Conservation (phyloP, 1,140 invertebrate species). For the Mylabris phalerata region DNA sequence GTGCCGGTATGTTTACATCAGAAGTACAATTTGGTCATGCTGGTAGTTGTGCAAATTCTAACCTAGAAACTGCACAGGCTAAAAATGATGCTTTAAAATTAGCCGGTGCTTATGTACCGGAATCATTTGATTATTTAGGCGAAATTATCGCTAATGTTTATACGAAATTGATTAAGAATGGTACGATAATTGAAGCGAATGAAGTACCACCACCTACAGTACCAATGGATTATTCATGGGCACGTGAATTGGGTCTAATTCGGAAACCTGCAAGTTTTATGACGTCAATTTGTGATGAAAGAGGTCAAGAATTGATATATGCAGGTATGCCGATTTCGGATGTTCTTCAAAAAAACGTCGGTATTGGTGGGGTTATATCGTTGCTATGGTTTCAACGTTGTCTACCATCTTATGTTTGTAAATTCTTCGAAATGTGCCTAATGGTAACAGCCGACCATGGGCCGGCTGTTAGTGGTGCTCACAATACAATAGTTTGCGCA, state of each 20-base stretch:
- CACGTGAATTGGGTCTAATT: conserved; percentile 94
- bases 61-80: conserved; percentile 85
- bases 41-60: conserved; percentile 93
- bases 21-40: conserved; percentile 99
- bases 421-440: conserved; percentile 98
- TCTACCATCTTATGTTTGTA: conserved; percentile 87
- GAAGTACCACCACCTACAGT: conserved; percentile 97
- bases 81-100: conserved; percentile 84
- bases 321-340: conserved; percentile 97
- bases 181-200: conserved; percentile 76
- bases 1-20: conserved; percentile 79
- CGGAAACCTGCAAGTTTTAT: conserved; percentile 99
- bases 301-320: conserved; percentile 96
- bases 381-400: conserved; percentile 98
- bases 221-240: conserved; percentile 99
- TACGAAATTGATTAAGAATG: conserved; percentile 69
- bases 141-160: conserved; percentile 68
- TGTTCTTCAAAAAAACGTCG: conserved; percentile 80
- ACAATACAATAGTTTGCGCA: conserved; percentile 99
- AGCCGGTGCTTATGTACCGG: conserved; percentile 84
- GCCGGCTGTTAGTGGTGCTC: conserved; percentile 96
- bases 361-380: conserved; percentile 95
- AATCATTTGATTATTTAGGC: conserved; percentile 89
- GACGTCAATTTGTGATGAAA: conserved; percentile 98
- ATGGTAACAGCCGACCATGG: conserved; percentile 99